These are phyloP conservation scores for Leptodactylus fallax DNA, from an alignment of 2,797 vertebrate species.

Conservation along the genomic window DNA sequence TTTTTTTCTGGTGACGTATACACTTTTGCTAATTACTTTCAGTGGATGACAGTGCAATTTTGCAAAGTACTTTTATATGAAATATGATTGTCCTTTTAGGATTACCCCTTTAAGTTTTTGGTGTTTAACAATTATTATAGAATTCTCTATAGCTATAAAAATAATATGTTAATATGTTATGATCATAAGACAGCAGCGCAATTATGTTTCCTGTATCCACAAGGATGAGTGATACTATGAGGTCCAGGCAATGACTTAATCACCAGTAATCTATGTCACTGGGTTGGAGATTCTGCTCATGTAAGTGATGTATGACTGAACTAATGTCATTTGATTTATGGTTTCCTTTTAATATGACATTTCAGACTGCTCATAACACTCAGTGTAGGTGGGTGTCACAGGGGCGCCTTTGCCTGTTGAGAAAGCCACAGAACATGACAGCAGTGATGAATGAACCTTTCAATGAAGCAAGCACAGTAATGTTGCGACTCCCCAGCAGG, in stretches of 20 bases:
- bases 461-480: background rate
- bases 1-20: no score
- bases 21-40: no score
- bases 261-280: background rate
- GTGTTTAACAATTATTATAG: no score
- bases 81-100: no score
- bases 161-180: background rate
- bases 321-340: constrained; percentile 46
- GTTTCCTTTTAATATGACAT: constrained; percentile 32
- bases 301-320: constrained; percentile 21
- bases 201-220: no score
- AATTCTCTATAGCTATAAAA: no score
- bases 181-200: background rate
- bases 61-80: no score
- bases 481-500: constrained; percentile 29
- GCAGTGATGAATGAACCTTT: constrained; percentile 35
- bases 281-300: background rate
- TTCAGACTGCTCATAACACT: background rate
- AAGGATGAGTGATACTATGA: background rate
- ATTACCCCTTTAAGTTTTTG: no score
- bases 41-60: no score
- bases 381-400: constrained; percentile 23
- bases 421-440: constrained; percentile 41
- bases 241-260: constrained; percentile 26
- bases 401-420: constrained; percentile 18